Base-by-base conservation (phyloP, 2,113 vertebrate genomes). In the Hemichromis elongatus region DNA sequence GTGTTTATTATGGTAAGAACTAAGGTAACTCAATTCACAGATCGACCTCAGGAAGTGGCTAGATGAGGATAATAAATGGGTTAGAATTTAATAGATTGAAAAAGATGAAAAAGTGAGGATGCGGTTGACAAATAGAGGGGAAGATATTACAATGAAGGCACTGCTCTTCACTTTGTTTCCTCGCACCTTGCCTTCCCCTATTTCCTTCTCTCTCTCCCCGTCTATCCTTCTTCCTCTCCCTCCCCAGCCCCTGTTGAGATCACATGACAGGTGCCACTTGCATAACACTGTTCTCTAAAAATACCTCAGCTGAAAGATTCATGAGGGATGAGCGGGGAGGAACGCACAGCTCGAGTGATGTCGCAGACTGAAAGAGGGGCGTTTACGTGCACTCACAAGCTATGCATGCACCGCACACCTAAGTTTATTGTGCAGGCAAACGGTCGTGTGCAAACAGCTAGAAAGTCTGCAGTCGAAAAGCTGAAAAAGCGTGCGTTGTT, bases 231-330 rank as follows among this genome's bases (percentile, higher is more conserved):
- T 40, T 8, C 79, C 77, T 82, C 83, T 78, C 82, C 88, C 92
- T 83, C 89, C 82, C 81, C 87, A 81, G 9, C 88, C 91, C 90
- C 85, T 47, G 88, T 63, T 28, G 92, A 95, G 94, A 93, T 96
- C 95, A 95, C 94, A 95, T 96, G 94, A 95, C 95, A 95, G 94
- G 94, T 96, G 94, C 94, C 94, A 95, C 93, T 96, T 96, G 91
- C 93, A 96, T 95, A 96, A 96, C 93, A 80, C 92, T 82, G 81
- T 45, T 79, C 78, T 91, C 95, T 96, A 96, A 95, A 96, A 96
- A 96, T 96, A 95, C 90, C 89, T 85, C 77, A 8, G 80, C 91
- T 96, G 92, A 96, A 96, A 96, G 91, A 95, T 96, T 96, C 90
- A 95, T 94, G 93, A 93, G 92, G 91, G 90, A 78, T 30, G 45